Conservation (phyloP, 2,113 vertebrate species). For the Channa argus region DNA sequence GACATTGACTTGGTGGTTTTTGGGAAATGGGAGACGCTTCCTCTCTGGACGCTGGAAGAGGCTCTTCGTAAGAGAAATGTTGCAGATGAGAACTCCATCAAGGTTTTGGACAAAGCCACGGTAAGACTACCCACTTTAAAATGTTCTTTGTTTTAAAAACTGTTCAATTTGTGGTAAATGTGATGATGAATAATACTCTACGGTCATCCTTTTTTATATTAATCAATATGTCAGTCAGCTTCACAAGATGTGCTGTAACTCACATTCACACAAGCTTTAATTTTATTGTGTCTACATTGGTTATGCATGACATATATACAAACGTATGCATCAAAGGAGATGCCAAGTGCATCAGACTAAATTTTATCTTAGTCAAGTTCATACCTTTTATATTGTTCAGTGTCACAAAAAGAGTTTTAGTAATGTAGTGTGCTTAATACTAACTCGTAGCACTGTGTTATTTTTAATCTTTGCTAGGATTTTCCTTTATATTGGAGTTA, state of each 20-base stretch:
- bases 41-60: constrained; percentile 97
- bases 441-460: not conserved
- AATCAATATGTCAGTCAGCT: not conserved
- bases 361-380: no score
- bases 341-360: not conserved
- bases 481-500: not conserved
- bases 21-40: constrained; percentile 96
- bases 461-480: not conserved
- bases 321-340: no score
- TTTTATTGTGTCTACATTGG: not conserved
- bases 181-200: not conserved
- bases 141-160: not conserved
- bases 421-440: not conserved
- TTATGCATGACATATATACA: no score
- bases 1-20: constrained; percentile 98
- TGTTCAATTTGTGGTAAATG: no score
- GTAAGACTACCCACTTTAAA: constrained; percentile 72
- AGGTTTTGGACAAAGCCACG: constrained; percentile 98
- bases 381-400: not conserved
- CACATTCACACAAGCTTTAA: not conserved
- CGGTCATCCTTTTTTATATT: not conserved
- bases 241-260: not conserved
- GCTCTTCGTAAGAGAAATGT: constrained; percentile 94
- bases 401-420: not conserved
- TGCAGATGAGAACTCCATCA: constrained; percentile 95